phyloP scores from a whole-genome alignment of 1,140 invertebrate genomes.

The Drosophila varians region DNA sequence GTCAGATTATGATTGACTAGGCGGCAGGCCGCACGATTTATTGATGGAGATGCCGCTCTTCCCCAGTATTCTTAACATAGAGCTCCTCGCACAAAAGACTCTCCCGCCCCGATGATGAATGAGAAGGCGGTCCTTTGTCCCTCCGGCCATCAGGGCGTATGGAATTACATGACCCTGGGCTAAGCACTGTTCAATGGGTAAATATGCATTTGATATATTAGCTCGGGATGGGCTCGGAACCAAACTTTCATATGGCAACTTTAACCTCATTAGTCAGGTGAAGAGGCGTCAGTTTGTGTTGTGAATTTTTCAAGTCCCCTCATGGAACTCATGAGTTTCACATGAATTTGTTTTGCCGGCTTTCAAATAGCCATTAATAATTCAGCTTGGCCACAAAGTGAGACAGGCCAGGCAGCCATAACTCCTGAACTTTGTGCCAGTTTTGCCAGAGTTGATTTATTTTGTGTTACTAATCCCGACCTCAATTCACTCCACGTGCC shows the following conservation, averaged over 20 bases:
- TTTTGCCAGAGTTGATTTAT: slow-evolving; percentile 46
- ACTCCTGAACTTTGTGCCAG: slow-evolving; percentile 13
- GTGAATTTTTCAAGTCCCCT: slow-evolving; percentile 11
- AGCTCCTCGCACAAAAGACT: slow-evolving; percentile 18
- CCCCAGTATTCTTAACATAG: slow-evolving; percentile 1
- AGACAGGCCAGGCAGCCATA: slow-evolving; percentile 3
- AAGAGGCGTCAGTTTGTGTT: slow-evolving; percentile 9
- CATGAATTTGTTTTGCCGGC: slow-evolving; percentile 24
- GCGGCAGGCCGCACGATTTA: slow-evolving; percentile 46
- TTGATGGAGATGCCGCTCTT: slow-evolving; percentile 30
- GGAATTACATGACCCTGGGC: slow-evolving; percentile 4
- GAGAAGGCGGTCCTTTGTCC: slow-evolving; percentile 13
- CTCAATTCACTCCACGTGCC: slow-evolving; percentile 11
- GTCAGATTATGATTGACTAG: slow-evolving; percentile 61
- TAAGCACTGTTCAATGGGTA: slow-evolving; percentile 35
- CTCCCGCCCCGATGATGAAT: slow-evolving; percentile 28
- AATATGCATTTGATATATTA: slow-evolving; percentile 50
- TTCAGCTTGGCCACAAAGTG: slow-evolving; percentile 14
- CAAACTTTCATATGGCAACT: slow-evolving; percentile 10
- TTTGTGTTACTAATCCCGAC: slow-evolving; percentile 1
- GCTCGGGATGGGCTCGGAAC: neutral
- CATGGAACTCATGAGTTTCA: slow-evolving; percentile 2
- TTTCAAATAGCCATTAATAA: slow-evolving; percentile 29
- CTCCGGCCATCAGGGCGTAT: slow-evolving; percentile 9
- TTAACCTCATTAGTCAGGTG: slow-evolving; percentile 20